These are phyloP conservation scores for Amphiura filiformis DNA, from an alignment of 35 echinoderm and acorn worm species.

Conservation along the genomic window DNA sequence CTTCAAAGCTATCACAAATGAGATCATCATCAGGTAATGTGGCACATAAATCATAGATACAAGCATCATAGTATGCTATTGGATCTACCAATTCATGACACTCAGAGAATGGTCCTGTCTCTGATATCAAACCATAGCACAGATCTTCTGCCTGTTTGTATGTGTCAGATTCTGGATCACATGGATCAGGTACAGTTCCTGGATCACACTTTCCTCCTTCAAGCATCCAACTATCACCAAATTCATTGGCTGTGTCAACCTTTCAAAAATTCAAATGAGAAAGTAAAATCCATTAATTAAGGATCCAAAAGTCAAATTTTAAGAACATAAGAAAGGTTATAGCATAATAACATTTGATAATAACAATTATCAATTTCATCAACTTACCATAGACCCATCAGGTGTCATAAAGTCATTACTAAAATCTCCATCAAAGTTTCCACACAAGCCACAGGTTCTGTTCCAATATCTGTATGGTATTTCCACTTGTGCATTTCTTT, in stretches of 20 bases:
- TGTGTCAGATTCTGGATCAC: constrained; percentile 6
- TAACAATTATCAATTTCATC: not conserved
- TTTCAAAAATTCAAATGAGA: not conserved
- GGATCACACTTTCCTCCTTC: constrained; percentile 41
- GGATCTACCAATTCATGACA: constrained; percentile 80
- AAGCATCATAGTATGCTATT: constrained; percentile 34
- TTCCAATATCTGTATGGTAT: constrained; percentile 43
- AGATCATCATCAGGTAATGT: too few relatives aligned
- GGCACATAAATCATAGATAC: constrained; percentile 82
- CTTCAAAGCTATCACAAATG: too few relatives aligned
- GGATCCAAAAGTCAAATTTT: not conserved
- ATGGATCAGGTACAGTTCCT: constrained; percentile 28
- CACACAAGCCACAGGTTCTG: constrained; percentile 73
- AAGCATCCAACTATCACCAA: constrained; percentile 59
- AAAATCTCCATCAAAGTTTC: constrained; percentile 68
- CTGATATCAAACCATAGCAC: constrained; percentile 12
- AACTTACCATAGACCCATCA: constrained; percentile 43
- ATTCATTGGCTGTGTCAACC: constrained; percentile 47
- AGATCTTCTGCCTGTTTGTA: not conserved
- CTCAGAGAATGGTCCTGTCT: constrained; percentile 59
- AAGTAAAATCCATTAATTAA: not conserved
- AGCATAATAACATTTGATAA: not conserved
- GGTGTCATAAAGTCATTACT: constrained; percentile 64
- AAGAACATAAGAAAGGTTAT: not conserved
- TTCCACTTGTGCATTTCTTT: constrained; percentile 42